These are phyloP conservation scores for Siphamia tubifer DNA, from an alignment of 2,113 vertebrate genomes.

Conservation along the genomic window DNA sequence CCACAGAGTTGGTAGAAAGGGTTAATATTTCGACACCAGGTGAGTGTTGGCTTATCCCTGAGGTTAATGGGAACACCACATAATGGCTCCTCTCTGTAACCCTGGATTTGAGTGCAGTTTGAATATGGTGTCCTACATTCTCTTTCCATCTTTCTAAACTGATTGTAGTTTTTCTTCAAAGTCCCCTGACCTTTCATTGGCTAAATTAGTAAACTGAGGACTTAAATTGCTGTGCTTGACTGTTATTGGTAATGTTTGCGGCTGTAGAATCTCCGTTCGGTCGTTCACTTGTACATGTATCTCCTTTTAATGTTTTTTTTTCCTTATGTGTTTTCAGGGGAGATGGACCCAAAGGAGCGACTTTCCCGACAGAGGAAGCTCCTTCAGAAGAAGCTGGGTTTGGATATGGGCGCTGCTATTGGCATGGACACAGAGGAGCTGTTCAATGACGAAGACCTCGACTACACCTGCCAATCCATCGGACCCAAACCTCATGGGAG, in stretches of 20 bases:
- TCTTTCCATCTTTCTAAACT: not conserved
- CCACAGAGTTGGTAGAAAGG: no score
- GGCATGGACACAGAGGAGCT: constrained; percentile 98
- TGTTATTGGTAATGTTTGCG: not conserved
- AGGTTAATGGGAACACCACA: not conserved
- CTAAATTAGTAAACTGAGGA: not conserved
- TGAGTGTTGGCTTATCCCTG: no score
- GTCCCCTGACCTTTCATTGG: not conserved
- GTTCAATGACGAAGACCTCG: constrained; percentile 97
- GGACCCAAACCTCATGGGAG: constrained; percentile 81
- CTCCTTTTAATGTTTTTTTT: no score
- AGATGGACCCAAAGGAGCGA: constrained; percentile 96
- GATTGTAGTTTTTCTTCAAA: not conserved
- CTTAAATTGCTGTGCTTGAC: not conserved
- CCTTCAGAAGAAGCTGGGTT: constrained; percentile 94
- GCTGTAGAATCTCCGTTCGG: not conserved
- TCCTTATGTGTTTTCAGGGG: constrained; percentile 69
- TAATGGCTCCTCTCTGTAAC: not conserved
- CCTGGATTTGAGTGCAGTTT: constrained; percentile 25
- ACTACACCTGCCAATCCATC: constrained; percentile 85
- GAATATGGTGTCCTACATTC: not conserved
- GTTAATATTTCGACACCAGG: no score
- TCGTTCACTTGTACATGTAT: no score
- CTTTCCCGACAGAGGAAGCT: constrained; percentile 94
- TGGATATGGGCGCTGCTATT: constrained; percentile 97